Evolutionary conservation across 1,140 invertebrate species (phyloP).

Genomic region (Cydia fagiglandana): DNA sequence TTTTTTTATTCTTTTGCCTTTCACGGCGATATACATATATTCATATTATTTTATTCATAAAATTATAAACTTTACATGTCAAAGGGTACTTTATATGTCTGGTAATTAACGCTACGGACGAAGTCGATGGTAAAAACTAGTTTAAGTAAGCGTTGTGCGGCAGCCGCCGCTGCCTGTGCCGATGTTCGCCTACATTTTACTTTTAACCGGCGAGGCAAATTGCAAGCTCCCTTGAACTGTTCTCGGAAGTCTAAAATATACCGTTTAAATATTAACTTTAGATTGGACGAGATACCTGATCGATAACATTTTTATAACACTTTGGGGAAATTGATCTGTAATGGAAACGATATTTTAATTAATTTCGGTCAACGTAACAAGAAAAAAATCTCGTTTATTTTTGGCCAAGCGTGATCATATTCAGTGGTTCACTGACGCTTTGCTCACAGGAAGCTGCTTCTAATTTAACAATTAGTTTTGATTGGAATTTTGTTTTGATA

Average conservation of each 20-base stretch:
- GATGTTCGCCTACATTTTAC: conserved; percentile 30
- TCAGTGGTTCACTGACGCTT: neutral
- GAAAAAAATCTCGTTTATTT: neutral
- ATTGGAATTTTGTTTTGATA: too few species aligned
- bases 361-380: neutral
- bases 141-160: neutral
- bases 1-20: too few species aligned
- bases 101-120: neutral
- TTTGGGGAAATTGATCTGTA: conserved; percentile 16
- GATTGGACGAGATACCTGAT: conserved; percentile 37
- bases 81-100: neutral
- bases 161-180: neutral
- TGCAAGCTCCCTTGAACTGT: conserved; percentile 35
- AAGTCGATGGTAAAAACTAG: neutral
- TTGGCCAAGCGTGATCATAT: neutral
- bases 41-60: too few species aligned
- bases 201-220: conserved; percentile 39
- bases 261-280: conserved; percentile 38
- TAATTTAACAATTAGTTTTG: neutral
- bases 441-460: neutral
- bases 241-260: conserved; percentile 42
- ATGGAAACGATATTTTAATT: conserved; percentile 19
- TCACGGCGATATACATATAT: too few species aligned
- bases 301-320: conserved; percentile 33
- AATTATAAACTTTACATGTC: too few species aligned